These are phyloP conservation scores for Caenorhabditis sinica DNA, from an alignment of 2,888 invertebrate genomes.

Conservation along the genomic window DNA sequence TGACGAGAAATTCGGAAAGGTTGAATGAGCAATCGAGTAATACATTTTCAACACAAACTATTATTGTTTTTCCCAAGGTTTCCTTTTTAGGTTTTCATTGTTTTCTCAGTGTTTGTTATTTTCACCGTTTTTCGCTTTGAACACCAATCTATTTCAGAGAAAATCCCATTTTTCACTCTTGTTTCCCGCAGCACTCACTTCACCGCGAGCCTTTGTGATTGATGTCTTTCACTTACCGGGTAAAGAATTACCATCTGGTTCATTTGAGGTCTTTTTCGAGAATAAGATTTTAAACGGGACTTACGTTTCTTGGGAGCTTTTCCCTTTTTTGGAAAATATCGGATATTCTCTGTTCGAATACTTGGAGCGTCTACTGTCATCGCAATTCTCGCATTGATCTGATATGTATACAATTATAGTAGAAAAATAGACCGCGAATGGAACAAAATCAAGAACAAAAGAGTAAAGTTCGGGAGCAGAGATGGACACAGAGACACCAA, in stretches of 20 bases:
- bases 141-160: neutral
- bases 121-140: constrained; percentile 28
- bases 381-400: constrained; percentile 74
- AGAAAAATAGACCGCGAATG: constrained; percentile 8
- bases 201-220: constrained; percentile 38
- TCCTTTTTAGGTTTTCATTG: constrained; percentile 10
- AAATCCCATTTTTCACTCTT: constrained; percentile 52
- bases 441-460: constrained; percentile 15
- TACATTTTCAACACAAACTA: constrained; percentile 14
- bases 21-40: constrained; percentile 55
- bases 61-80: constrained; percentile 11
- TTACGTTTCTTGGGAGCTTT: constrained; percentile 74
- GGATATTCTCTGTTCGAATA: constrained; percentile 80
- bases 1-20: constrained; percentile 20
- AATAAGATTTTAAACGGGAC: constrained; percentile 36
- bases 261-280: neutral
- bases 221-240: constrained; percentile 47
- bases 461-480: constrained; percentile 35
- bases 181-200: constrained; percentile 19
- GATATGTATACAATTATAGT: constrained; percentile 22
- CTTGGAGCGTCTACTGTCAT: constrained; percentile 79
- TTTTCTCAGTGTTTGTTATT: constrained; percentile 18
- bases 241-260: constrained; percentile 44
- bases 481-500: constrained; percentile 32
- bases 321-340: constrained; percentile 79